These are phyloP conservation scores for Adelognathus sp. DNA, from an alignment of 2,888 invertebrate species.

Conservation along the genomic window DNA sequence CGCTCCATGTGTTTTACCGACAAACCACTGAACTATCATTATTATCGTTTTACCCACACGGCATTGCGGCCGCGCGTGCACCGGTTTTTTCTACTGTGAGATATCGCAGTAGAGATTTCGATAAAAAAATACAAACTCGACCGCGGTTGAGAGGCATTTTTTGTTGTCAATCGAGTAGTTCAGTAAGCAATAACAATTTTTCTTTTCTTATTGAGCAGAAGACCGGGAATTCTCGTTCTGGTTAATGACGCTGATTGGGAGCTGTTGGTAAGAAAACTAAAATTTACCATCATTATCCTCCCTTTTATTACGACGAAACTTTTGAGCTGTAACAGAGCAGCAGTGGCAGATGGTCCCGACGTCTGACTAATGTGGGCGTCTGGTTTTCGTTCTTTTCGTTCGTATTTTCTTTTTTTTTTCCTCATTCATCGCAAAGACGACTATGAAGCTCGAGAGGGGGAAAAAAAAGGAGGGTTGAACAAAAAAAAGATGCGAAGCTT, in stretches of 20 bases:
- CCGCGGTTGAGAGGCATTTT: neutral
- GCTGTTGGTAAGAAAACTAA: conserved; percentile 88
- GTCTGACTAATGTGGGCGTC: conserved; percentile 66
- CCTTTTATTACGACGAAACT: conserved; percentile 37
- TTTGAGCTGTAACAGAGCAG: conserved; percentile 30
- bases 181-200: neutral
- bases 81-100: neutral
- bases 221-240: conserved; percentile 96
- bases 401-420: no score
- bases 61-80: neutral
- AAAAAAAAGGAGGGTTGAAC: neutral
- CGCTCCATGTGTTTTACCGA: neutral
- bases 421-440: no score
- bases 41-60: no score
- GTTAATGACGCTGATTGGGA: conserved; percentile 99
- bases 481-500: conserved; percentile 30
- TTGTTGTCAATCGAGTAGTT: neutral
- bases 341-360: conserved; percentile 64
- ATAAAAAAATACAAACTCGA: no score
- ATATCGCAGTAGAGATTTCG: no score
- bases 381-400: no score
- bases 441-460: conserved; percentile 7
- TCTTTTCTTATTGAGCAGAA: conserved; percentile 76
- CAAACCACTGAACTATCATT: no score
- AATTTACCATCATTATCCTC: no score